Conservation (phyloP, 2,888 invertebrate genomes). For the Actias luna region DNA sequence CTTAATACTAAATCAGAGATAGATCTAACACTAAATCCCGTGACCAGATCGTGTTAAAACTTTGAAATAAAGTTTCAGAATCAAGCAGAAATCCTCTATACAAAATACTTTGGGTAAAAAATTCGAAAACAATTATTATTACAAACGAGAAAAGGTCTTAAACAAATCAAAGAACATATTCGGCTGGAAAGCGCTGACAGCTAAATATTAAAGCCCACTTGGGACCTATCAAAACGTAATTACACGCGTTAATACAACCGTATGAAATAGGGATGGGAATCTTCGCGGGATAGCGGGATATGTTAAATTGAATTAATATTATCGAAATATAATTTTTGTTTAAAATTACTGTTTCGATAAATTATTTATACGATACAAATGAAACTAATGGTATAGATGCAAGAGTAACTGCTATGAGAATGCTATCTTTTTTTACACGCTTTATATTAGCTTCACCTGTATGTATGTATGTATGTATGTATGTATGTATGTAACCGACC, state of each 20-base stretch:
- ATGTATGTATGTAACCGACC: no score
- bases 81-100: no score
- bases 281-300: constrained; percentile 23
- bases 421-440: no score
- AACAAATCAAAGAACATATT: constrained; percentile 18
- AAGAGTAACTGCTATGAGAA: no score
- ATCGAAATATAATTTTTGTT: neutral
- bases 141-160: constrained; percentile 16
- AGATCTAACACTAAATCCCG: no score
- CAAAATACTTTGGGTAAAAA: neutral
- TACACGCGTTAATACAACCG: constrained; percentile 42
- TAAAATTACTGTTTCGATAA: neutral
- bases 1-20: no score
- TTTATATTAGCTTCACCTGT: no score
- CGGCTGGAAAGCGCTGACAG: constrained; percentile 59
- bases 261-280: constrained; percentile 38
- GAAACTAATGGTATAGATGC: no score
- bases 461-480: no score
- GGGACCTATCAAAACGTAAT: constrained; percentile 59
- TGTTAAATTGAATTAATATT: neutral
- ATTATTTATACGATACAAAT: no score
- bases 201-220: constrained; percentile 47
- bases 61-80: no score
- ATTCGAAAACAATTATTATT: constrained; percentile 12
- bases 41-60: no score